Base-by-base conservation (phyloP, 2,797 vertebrate genomes). In the Etheostoma perlongum region DNA sequence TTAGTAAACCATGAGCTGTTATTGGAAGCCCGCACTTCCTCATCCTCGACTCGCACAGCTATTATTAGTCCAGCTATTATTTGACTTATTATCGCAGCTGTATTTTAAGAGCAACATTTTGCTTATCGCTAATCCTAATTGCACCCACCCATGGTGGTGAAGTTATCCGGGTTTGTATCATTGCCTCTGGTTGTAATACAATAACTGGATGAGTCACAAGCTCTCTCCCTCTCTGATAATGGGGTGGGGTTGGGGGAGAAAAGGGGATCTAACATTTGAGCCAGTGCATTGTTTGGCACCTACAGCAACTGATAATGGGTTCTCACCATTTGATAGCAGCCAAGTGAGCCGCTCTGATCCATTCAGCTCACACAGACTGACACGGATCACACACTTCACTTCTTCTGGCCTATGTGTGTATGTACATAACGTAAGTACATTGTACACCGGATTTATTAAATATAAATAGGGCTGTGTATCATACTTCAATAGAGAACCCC, bases 41-140 rank as follows among this genome's bases (percentile, higher is more conserved):
- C 78, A 87, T 89, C 87, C 72, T 49, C 67, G 53, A 75, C 71
- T 90, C 74, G 47, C 74, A 51, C 47, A 36, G 82, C 89, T 94
- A 93, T 95, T 94, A 88, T 91, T 92, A 94, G 91, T 47, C 14
- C 1, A 4, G 66, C 87, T 89, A 89, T 93, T 92, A 93, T 92
- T 92, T 90, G 74, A 74, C 72, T 93, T 93, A 93, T 93, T 82
- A 54, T 62, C 58, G 10, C 36, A 47, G 59, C 71, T 81, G 83
- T 85, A 89, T 93, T 94, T 93, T 87, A 90, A 84, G 86, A 87
- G 87, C 82, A 91, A 91, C 52, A 76, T 83, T 92, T 86, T 18
- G 63, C 84, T 92, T 90, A 91, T 91, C 86, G 14, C 85, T 82
- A 79, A 91, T 90, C 83, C 78, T 86, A 84, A 90, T 88, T 92